Conservation (phyloP, 2,888 invertebrate genomes). For the Drosophila ochracea region DNA sequence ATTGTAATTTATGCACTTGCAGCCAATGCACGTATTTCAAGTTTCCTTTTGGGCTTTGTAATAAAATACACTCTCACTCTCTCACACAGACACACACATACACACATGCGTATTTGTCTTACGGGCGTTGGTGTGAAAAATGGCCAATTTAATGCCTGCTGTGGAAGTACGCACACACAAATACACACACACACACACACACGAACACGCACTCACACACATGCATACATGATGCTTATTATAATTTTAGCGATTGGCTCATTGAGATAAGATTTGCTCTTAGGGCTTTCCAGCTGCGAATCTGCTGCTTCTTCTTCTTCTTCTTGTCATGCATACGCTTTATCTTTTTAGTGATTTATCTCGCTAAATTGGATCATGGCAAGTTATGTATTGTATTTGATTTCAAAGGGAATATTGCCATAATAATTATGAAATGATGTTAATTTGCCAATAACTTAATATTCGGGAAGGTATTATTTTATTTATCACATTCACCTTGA, state of each 20-base stretch:
- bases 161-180: background rate
- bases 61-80: background rate
- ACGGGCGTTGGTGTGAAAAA: conserved; percentile 57
- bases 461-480: background rate
- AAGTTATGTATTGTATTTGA: background rate
- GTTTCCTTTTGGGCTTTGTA: conserved; percentile 12
- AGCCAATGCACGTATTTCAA: conserved; percentile 12
- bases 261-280: conserved; percentile 30
- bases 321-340: background rate
- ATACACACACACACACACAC: background rate
- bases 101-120: conserved; percentile 15
- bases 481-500: no score
- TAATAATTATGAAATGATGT: background rate
- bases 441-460: background rate
- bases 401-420: background rate
- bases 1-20: conserved; percentile 71
- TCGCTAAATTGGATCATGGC: conserved; percentile 28
- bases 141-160: conserved; percentile 62
- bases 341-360: conserved; percentile 46
- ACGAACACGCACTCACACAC: background rate
- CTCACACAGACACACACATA: background rate
- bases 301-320: background rate
- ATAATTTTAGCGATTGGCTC: conserved; percentile 59
- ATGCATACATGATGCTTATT: conserved; percentile 2
- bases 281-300: conserved; percentile 5